Conservation (phyloP, 2,113 vertebrate genomes). For the Hucho hucho region DNA sequence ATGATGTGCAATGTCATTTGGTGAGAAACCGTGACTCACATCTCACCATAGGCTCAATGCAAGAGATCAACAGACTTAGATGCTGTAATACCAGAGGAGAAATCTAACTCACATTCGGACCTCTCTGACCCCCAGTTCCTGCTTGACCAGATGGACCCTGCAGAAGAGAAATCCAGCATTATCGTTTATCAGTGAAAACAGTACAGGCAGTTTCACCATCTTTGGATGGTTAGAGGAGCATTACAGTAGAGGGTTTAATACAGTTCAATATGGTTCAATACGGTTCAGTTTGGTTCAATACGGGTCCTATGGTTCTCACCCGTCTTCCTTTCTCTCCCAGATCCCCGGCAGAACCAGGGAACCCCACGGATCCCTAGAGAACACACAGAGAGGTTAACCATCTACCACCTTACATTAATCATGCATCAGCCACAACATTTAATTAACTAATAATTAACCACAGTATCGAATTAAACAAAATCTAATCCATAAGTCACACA, state of each 20-base stretch:
- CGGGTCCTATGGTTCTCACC: slow-evolving; percentile 70
- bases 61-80: too few relatives aligned
- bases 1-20: too few relatives aligned
- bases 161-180: slow-evolving; percentile 33
- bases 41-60: too few relatives aligned
- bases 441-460: slow-evolving; percentile 73
- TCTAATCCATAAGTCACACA: slow-evolving; percentile 64
- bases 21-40: too few relatives aligned
- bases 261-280: background rate
- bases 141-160: slow-evolving; percentile 85
- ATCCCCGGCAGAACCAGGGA: slow-evolving; percentile 76
- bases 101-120: slow-evolving; percentile 78
- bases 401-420: slow-evolving; percentile 58
- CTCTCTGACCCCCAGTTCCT: slow-evolving; percentile 81
- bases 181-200: background rate
- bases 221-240: background rate
- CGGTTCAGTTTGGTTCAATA: background rate
- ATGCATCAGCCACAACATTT: slow-evolving; percentile 60
- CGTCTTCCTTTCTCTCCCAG: slow-evolving; percentile 88
- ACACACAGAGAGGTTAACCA: slow-evolving; percentile 63
- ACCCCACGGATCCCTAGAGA: slow-evolving; percentile 85
- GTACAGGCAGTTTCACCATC: background rate
- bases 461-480: slow-evolving; percentile 69
- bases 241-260: background rate
- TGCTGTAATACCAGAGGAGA: background rate